These are phyloP conservation scores for Pygoscelis antarcticus DNA, from an alignment of 2,113 vertebrate species.

Conservation along the genomic window DNA sequence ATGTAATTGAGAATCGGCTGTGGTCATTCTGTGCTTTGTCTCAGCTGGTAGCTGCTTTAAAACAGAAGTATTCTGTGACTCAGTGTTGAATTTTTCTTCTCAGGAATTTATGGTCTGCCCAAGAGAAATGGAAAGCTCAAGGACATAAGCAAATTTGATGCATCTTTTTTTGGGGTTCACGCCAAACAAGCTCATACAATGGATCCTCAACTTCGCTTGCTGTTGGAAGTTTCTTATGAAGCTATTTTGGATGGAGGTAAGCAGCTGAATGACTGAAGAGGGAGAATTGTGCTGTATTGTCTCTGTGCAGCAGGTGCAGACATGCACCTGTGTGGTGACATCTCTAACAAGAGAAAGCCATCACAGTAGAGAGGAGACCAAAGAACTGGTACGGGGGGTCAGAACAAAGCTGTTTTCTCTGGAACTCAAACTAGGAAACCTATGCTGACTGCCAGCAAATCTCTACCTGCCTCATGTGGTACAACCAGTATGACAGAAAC, in stretches of 20 bases:
- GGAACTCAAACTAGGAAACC: background rate
- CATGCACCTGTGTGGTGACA: background rate
- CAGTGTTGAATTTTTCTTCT: background rate
- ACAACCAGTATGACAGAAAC: background rate
- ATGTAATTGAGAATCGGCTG: background rate
- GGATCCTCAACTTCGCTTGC: slow-evolving; percentile 94
- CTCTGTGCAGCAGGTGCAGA: background rate
- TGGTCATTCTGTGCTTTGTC: background rate
- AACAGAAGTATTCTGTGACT: background rate
- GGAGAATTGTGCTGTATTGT: background rate
- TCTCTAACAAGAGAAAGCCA: background rate
- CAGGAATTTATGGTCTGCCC: slow-evolving; percentile 92
- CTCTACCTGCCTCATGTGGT: background rate
- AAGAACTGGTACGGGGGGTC: background rate
- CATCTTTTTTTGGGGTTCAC: slow-evolving; percentile 90
- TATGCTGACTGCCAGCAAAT: background rate
- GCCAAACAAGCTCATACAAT: slow-evolving; percentile 96
- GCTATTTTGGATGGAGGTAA: slow-evolving; percentile 93
- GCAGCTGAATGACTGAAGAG: background rate
- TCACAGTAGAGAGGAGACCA: background rate
- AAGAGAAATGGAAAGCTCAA: slow-evolving; percentile 92
- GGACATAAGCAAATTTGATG: slow-evolving; percentile 91
- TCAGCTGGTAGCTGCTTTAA: background rate
- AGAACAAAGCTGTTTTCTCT: background rate
- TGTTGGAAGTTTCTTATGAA: slow-evolving; percentile 92